A percentile compares a stretch with the other conserved stretches of the same genome.
phyloP scores from a whole-genome alignment of 2,113 vertebrate species.

The Panurus biarmicus region DNA sequence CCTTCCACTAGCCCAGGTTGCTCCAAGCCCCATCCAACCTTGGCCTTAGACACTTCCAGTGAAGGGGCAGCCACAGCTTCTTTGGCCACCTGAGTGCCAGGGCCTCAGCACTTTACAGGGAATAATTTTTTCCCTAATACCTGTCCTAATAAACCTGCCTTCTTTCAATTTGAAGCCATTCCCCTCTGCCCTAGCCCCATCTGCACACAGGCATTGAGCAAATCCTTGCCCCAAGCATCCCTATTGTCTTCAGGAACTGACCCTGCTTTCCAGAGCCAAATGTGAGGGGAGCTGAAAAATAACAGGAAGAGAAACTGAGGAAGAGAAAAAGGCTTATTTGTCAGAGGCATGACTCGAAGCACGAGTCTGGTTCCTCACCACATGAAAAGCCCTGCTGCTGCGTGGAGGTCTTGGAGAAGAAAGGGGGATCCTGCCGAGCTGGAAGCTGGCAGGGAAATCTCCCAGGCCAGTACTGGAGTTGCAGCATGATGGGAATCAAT shows the following conservation, averaged over 20 bases:
- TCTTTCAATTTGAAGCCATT: background rate
- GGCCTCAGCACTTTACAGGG: background rate
- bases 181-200: background rate
- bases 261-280: background rate
- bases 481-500: background rate
- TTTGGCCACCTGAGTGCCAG: background rate
- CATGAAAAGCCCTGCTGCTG: constrained; percentile 26
- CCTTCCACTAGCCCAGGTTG: accelerated
- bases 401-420: background rate
- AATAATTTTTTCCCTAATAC: background rate
- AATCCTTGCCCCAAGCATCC: background rate
- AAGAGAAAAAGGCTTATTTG: background rate
- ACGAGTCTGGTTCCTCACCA: background rate
- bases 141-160: background rate
- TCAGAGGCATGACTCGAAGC: background rate
- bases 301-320: background rate
- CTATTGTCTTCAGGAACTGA: background rate
- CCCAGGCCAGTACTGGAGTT: background rate
- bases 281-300: background rate
- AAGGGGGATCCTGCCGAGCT: background rate
- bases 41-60: background rate
- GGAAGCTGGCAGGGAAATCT: constrained; percentile 5
- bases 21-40: background rate
- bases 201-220: background rate
- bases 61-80: background rate